Base-by-base conservation (phyloP, 2,888 invertebrate genomes). In the Meiosimyza decipiens region DNA sequence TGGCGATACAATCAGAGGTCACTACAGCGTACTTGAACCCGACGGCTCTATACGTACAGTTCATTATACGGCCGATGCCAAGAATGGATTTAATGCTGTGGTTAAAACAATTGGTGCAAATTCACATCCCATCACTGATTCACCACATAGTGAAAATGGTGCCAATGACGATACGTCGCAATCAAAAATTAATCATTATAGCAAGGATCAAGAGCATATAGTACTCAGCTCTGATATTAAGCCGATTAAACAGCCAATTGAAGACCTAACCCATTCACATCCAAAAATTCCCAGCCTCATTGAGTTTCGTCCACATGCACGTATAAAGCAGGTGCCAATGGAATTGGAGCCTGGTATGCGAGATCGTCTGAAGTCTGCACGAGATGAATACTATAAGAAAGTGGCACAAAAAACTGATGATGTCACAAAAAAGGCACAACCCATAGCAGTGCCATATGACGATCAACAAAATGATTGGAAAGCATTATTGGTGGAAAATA, bases 1-100 rank as follows among this genome's bases (percentile, higher is more conserved):
- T 65, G 90, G 88, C 1, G 88, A 89, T 74, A 84, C 86, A 0
- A 88, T 90, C 15, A 89, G 88, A 75, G 90, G 90, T 1, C 89
- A 87, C 62, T 93, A 93, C 82, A 92, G 92, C 79, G 87, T 92
- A 22, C 82, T 92, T 65, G 92, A 92, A 83, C 90, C 92, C 52
- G 92, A 92, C 80, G 92, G 92, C 64, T 88, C 89, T 7, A 87
- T 89, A 73, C 86, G 90, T 65, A 88, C 88, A 0, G 90, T 90
- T 2, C 88, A 89, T 74, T 90, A 90, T 73, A 90, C 89, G 3
- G 90, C 90, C 0, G 90, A 90, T 79, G 86, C 88, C 40, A 87
- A 89, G 72, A 85, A 85, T 71, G 90, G 90, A 3, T 90, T 90
- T 77, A 89, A 89, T 79, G 90, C 90, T 0, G 86, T 89, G 6